Evolutionary conservation across 1,140 invertebrate genomes (phyloP).

Genomic region (Xylocopa sonorina): DNA sequence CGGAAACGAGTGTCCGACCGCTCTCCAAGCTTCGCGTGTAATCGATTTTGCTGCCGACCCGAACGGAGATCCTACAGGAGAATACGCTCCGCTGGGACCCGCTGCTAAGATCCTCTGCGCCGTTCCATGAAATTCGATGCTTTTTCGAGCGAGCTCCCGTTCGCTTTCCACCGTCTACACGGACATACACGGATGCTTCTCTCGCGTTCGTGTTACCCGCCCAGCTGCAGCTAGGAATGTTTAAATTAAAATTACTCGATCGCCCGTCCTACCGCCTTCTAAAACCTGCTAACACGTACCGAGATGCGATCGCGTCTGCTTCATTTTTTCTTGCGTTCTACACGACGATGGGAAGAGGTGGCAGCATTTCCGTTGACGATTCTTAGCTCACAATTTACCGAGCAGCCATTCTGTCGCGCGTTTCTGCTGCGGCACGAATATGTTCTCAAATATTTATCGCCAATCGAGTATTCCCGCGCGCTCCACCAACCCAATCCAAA

Average conservation of each 20-base stretch:
- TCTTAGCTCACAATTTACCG: background rate
- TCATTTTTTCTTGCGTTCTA: no score
- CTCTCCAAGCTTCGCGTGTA: conserved; percentile 37
- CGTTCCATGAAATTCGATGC: conserved; percentile 49
- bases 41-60: conserved; percentile 55
- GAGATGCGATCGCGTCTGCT: background rate
- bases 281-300: background rate
- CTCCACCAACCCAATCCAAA: background rate
- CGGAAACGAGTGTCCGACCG: conserved; percentile 51
- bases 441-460: background rate
- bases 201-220: background rate
- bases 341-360: no score
- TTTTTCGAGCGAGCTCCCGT: conserved; percentile 23
- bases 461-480: background rate
- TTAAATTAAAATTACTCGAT: conserved; percentile 39
- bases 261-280: background rate
- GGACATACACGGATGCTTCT: background rate
- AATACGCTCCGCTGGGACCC: conserved; percentile 25
- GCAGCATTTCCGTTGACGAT: no score
- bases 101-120: conserved; percentile 42
- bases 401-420: background rate
- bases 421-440: background rate
- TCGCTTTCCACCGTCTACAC: background rate
- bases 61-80: conserved; percentile 35
- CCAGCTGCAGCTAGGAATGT: conserved; percentile 7